phyloP scores from a whole-genome alignment of 2,797 vertebrate species.

The Manis javanica region DNA sequence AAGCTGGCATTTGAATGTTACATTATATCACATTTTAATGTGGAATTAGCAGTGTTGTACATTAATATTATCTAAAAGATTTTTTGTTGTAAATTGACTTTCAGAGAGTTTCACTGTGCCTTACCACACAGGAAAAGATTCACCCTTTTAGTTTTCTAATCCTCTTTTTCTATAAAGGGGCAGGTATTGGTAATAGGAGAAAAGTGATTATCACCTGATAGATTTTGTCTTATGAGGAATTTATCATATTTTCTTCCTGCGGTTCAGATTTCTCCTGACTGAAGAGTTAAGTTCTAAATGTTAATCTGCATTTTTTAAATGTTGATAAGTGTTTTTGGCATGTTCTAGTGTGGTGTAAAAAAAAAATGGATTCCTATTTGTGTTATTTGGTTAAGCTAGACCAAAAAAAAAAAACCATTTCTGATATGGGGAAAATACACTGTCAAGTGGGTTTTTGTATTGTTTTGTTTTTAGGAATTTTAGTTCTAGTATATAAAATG shows the following conservation, averaged over 20 bases:
- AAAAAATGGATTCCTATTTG: conserved; percentile 13
- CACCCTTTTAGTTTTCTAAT: neutral
- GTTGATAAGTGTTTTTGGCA: conserved; percentile 15
- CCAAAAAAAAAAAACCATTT: neutral
- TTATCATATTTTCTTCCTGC: neutral
- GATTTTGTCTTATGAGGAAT: neutral
- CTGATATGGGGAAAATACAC: neutral
- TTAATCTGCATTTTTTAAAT: conserved; percentile 33
- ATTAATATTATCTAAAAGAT: neutral
- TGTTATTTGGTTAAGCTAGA: conserved; percentile 47
- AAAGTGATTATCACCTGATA: neutral
- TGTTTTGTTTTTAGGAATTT: conserved; percentile 52
- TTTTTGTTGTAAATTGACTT: conserved; percentile 10
- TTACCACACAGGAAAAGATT: neutral
- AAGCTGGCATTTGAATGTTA: neutral
- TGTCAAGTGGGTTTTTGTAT: neutral
- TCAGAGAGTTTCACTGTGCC: neutral
- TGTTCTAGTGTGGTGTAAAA: neutral
- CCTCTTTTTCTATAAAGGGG: neutral
- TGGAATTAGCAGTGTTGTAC: conserved; percentile 27
- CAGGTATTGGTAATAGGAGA: neutral
- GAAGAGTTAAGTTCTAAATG: conserved; percentile 51
- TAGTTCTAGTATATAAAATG: conserved; percentile 22
- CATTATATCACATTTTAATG: neutral
- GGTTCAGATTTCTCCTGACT: conserved; percentile 51